Base-by-base conservation (phyloP, 2,888 invertebrate genomes). In the Drosophila pegasa region DNA sequence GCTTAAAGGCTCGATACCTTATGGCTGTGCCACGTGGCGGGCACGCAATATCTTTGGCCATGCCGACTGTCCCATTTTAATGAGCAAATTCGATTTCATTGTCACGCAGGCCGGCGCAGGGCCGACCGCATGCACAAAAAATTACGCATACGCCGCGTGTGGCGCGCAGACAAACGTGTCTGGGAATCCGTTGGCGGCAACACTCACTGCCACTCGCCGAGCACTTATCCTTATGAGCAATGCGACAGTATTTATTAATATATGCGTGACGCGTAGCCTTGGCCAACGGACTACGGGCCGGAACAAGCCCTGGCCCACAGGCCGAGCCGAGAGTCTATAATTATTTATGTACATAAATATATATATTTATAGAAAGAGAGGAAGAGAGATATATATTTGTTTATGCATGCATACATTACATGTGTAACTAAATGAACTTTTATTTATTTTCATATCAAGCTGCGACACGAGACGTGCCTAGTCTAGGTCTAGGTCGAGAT, bases 61-160 rank as follows among this genome's bases (percentile, higher is more conserved):
- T 25, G 35, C 59, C 59, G 76, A 77, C 76, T 79, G 83, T 70
- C 65, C 66, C 68, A 71, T 78, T 86, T 76, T 83, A 85, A 87
- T 87, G 85, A 87, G 83, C 73, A 80, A 86, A 87, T 86, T 87
- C 83, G 83, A 87, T 85, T 83, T 81, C 87, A 81, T 80, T 87
- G 87, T 81, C 86, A 87, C 80, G 87, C 81, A 75, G 47, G 52
- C 58, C 33, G 27, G 43, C 33, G 20, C 25, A 31, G 57, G 1
- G 31, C 31, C 52, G 48, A 18, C 37, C 66, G 55, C 59, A 64
- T 54, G 41, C 57, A 47, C 45, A 5, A 60, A 80, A 86, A 82
- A 85, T 84, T 79, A 75, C 82, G 63, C 86, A 85, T 79, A 85
- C 86, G 76, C 73, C 66, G 60, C 62, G 74, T 73, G 70, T 62